Conservation (phyloP, 2,113 vertebrate genomes). For the Ptilorrhoa leucosticta region DNA sequence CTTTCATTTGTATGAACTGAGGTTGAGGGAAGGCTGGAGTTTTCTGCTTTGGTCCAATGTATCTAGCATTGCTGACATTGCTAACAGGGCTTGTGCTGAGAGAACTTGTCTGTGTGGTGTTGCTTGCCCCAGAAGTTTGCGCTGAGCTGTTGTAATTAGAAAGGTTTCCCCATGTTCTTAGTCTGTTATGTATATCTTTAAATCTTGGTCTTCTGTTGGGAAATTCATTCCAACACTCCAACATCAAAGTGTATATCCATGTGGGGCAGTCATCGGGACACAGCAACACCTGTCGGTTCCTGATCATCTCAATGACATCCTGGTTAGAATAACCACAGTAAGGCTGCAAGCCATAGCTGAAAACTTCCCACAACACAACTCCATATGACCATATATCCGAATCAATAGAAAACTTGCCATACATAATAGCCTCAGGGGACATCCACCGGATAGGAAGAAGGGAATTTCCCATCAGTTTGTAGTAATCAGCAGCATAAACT, state of each 20-base stretch:
- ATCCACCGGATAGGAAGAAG: conserved; percentile 95
- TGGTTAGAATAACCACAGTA: conserved; percentile 97
- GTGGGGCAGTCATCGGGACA: conserved; percentile 94
- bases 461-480: conserved; percentile 83
- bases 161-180: conserved; percentile 91
- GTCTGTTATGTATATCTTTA: conserved; percentile 90
- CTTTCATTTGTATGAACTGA: conserved; percentile 90
- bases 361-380: conserved; percentile 95
- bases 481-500: conserved; percentile 96
- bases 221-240: conserved; percentile 95
- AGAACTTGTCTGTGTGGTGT: conserved; percentile 95
- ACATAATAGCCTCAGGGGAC: conserved; percentile 93
- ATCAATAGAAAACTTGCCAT: conserved; percentile 91
- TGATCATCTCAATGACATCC: conserved; percentile 96
- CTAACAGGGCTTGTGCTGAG: conserved; percentile 96
- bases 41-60: conserved; percentile 88
- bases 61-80: conserved; percentile 89
- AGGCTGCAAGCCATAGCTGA: conserved; percentile 95
- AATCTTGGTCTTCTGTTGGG: conserved; percentile 89
- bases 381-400: conserved; percentile 97
- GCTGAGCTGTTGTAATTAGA: conserved; percentile 91
- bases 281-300: conserved; percentile 84
- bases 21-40: conserved; percentile 85
- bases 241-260: conserved; percentile 93
- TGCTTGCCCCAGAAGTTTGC: conserved; percentile 92